Evolutionary conservation across 1,140 invertebrate species (phyloP).

Genomic region (Drosophila melanica): DNA sequence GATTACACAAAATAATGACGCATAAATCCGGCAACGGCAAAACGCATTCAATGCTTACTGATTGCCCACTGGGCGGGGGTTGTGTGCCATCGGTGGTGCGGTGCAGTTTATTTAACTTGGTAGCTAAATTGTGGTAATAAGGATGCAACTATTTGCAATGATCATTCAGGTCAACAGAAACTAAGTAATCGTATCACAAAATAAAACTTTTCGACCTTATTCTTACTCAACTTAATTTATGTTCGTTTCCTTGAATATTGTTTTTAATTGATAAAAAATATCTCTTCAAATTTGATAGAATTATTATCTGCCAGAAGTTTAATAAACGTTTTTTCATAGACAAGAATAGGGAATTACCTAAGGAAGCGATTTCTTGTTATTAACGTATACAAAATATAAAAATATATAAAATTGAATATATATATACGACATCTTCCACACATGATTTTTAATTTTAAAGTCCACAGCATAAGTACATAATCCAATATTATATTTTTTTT

Average conservation of each 20-base stretch:
- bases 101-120: background rate
- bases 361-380: too few species aligned
- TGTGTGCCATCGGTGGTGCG: background rate
- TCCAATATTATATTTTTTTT: background rate
- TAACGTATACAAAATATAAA: too few species aligned
- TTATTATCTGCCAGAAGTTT: too few species aligned
- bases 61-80: constrained; percentile 43
- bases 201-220: too few species aligned
- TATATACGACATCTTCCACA: background rate
- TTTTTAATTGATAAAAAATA: too few species aligned
- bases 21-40: constrained; percentile 68
- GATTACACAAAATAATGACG: constrained; percentile 77
- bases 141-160: background rate
- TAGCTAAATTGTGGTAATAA: constrained; percentile 9
- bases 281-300: too few species aligned
- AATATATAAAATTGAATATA: too few species aligned
- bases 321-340: too few species aligned
- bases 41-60: constrained; percentile 56
- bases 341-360: too few species aligned
- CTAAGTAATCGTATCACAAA: background rate
- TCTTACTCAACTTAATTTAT: too few species aligned
- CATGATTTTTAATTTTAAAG: background rate
- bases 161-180: constrained; percentile 1
- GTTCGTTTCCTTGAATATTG: too few species aligned
- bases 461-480: constrained; percentile 9